Conservation (phyloP, 2,113 vertebrate genomes). For the Larimichthys polyactis region DNA sequence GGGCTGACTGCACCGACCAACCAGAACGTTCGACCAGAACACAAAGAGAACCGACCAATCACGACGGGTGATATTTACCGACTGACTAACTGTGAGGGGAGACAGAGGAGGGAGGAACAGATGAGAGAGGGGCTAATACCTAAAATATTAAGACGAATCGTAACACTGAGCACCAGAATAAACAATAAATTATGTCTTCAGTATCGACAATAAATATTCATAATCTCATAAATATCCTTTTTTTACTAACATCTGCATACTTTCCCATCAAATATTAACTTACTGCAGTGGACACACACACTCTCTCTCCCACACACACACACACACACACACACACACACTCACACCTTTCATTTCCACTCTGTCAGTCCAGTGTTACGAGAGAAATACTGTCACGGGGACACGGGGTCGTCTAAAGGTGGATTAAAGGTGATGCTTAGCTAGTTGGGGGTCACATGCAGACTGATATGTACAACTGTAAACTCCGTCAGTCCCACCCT, state of each 20-base stretch:
- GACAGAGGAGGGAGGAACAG: slow-evolving; percentile 6
- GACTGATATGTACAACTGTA: slow-evolving; percentile 79
- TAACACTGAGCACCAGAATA: slow-evolving; percentile 77
- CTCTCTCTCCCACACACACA: neutral
- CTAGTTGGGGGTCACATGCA: slow-evolving; percentile 74
- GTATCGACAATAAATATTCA: slow-evolving; percentile 74
- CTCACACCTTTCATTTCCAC: neutral
- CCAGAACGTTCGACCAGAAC: slow-evolving; percentile 32
- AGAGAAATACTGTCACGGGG: slow-evolving; percentile 66
- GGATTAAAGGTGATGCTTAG: slow-evolving; percentile 66
- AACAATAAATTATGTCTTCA: slow-evolving; percentile 66
- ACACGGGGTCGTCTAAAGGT: slow-evolving; percentile 44
- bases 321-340: slow-evolving; percentile 20
- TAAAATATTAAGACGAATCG: slow-evolving; percentile 69
- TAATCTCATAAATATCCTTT: slow-evolving; percentile 64
- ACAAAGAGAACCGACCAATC: slow-evolving; percentile 64
- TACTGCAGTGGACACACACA: slow-evolving; percentile 44
- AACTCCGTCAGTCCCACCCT: slow-evolving; percentile 40
- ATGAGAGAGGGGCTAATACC: slow-evolving; percentile 61
- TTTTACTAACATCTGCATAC: slow-evolving; percentile 50
- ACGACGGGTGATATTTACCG: slow-evolving; percentile 45
- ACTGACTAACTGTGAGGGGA: slow-evolving; percentile 15
- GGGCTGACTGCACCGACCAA: slow-evolving; percentile 13
- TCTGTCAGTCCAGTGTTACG: slow-evolving; percentile 53
- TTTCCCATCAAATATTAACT: slow-evolving; percentile 37